These are phyloP conservation scores for Scyliorhinus canicula DNA, from an alignment of 2,797 vertebrate genomes.

Conservation along the genomic window DNA sequence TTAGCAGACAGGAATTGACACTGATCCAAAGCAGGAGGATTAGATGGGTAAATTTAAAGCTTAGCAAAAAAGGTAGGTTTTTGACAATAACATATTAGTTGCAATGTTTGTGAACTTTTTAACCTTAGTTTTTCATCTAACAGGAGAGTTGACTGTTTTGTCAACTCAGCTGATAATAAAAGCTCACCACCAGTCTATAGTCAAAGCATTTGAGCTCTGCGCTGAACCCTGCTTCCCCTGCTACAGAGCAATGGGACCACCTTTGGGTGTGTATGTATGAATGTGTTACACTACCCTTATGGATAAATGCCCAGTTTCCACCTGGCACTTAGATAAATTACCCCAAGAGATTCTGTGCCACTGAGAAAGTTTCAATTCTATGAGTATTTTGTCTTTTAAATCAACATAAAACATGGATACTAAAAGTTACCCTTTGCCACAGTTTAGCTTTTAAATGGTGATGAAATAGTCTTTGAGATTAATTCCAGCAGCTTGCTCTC, in stretches of 20 bases:
- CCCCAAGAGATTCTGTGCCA: background rate
- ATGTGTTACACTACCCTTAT: background rate
- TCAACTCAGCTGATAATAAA: background rate
- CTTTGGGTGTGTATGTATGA: background rate
- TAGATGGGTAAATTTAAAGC: background rate
- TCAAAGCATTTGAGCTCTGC: background rate
- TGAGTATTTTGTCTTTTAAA: background rate
- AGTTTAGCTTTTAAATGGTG: background rate
- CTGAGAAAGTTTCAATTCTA: background rate
- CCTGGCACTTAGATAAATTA: background rate
- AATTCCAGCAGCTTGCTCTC: background rate
- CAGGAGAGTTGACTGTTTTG: background rate
- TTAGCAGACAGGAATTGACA: background rate
- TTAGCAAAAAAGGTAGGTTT: background rate
- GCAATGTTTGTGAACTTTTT: background rate
- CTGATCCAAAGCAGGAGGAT: background rate
- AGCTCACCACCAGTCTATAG: background rate
- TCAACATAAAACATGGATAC: background rate
- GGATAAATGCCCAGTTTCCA: background rate
- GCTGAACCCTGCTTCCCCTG: background rate
- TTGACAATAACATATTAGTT: no score
- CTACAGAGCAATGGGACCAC: background rate
- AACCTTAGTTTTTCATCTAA: background rate
- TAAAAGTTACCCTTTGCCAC: background rate
- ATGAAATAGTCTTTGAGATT: background rate